Base-by-base conservation (phyloP, 2,888 invertebrate species). In the Pterostichus niger region DNA sequence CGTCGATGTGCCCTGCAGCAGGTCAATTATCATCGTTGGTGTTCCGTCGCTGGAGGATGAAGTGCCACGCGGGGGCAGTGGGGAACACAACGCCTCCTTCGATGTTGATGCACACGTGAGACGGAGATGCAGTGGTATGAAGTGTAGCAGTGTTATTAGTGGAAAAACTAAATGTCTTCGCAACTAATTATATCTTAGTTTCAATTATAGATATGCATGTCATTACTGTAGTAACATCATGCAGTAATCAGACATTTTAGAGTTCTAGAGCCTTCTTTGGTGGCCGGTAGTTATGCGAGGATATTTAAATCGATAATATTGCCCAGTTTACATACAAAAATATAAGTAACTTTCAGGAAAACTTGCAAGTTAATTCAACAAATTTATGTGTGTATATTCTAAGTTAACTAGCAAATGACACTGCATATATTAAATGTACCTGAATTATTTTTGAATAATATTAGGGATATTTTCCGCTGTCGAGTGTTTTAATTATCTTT, bases 1-100 rank as follows among this genome's bases (percentile, higher is more conserved):
- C 86, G 86, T 86, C 86, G 86, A 85, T 86, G 84, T 84, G 85
- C 86, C 86, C 86, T 49, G 76, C 85, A 84, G 85, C 86, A 76
- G 84, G 83, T 77, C 85, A 86, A 88, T 87, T 88, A 88, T 88
- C 87, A 85, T 86, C 88, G 88, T 88, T 87, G 88, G 88, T 88
- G 88, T 87, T 87, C 87, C 85, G 6, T 15, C 35, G 31, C 17
- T 11, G 59, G 24, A 59, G 0, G 59, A 24, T 24, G 15, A 56
- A 4, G 11, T 46, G 4, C 11, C 56, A 24, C 9, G 40, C 1
- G 40, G 40, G 40, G 6, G 9, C 40, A 59, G 6, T 0, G 59
- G 24, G 15, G 24, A 17, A 6, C 3, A 59, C 59, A 59, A 4
- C 52, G 52, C 52, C 52, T 52, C 52, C 52, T 52, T 13, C 11